A percentile compares a stretch with the other conserved stretches of the same genome.
These are phyloP conservation scores for Scleropages formosus DNA, from an alignment of 2,797 vertebrate species.

Conservation along the genomic window DNA sequence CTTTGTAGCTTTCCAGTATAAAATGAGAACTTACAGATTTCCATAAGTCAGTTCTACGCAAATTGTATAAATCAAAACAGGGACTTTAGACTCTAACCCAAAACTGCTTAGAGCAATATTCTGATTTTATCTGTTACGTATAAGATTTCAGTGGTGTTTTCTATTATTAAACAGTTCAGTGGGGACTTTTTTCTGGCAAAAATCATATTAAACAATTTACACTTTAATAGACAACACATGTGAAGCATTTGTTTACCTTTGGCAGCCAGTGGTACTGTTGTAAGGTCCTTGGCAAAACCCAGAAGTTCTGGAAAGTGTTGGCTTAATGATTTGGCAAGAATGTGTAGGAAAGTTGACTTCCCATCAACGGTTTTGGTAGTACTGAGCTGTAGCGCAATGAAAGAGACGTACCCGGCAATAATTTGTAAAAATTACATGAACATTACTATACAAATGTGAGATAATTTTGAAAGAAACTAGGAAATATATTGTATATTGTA, in stretches of 20 bases:
- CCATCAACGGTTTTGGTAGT: constrained; percentile 97
- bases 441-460: too few species aligned
- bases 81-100: neutral
- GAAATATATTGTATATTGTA: too few species aligned
- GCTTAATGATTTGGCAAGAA: constrained; percentile 96
- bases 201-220: neutral
- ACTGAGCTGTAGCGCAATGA: constrained; percentile 74
- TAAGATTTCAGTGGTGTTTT: neutral
- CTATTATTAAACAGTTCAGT: neutral
- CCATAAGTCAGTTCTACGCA: too few species aligned
- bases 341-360: constrained; percentile 96
- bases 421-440: neutral
- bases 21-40: too few species aligned
- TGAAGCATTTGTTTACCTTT: constrained; percentile 75
- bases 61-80: too few species aligned
- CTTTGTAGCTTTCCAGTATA: too few species aligned
- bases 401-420: neutral
- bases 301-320: constrained; percentile 97
- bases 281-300: constrained; percentile 90
- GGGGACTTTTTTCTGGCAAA: constrained; percentile 9
- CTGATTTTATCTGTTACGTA: neutral
- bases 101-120: neutral
- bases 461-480: too few species aligned
- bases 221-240: neutral
- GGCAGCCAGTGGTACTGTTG: constrained; percentile 88